Base-by-base conservation (phyloP, 2,113 vertebrate genomes). In the Zapornia atra region DNA sequence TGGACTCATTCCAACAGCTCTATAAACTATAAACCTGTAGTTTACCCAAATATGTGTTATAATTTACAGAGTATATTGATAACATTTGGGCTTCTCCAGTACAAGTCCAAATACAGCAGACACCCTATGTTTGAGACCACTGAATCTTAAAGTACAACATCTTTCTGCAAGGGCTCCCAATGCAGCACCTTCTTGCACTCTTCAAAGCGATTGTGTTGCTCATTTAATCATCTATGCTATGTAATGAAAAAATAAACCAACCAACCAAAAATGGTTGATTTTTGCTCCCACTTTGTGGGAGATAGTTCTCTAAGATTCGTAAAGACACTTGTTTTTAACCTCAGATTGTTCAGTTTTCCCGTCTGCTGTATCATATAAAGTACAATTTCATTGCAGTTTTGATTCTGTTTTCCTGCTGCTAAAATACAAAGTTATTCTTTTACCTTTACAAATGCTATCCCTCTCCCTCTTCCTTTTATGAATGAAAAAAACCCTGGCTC, bases 41-140 rank as follows among this genome's bases (percentile, higher is more conserved):
- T 48, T 48, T 48, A 48, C 48, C 48, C 48, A 48, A 21, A 48
- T 48, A 48, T 22, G 48, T 22, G 22, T 48, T 48, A 22, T 48
- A 48, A 48, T 48, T 48, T 48, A 48, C 48, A 48, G 48, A 22
- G 19, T 48, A 22, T 48, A 48, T 21, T 12, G 21, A 48, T 48
- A 48, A 48, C 48, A 48, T 48, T 22, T 48, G 48, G 20, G 20
- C 21, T 48, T 48, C 21, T 48, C 21, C n/a, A 72, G 40, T 72
- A 6, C 29, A 59, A 48, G n/a, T 66, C 31, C 10, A 24, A 54
- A 1, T 21, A 44, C 21, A 31, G 31, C 40, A 90, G 56, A 89
- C 2, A 6, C 0, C 0, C 11, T 11, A n/a, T 65, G 12, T 75
- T 73, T 44, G 61, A 56, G 38, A 86, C 48, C 38, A 86, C 42